Conservation (phyloP, 2,888 invertebrate species). For the Megastigmus dorsalis region DNA sequence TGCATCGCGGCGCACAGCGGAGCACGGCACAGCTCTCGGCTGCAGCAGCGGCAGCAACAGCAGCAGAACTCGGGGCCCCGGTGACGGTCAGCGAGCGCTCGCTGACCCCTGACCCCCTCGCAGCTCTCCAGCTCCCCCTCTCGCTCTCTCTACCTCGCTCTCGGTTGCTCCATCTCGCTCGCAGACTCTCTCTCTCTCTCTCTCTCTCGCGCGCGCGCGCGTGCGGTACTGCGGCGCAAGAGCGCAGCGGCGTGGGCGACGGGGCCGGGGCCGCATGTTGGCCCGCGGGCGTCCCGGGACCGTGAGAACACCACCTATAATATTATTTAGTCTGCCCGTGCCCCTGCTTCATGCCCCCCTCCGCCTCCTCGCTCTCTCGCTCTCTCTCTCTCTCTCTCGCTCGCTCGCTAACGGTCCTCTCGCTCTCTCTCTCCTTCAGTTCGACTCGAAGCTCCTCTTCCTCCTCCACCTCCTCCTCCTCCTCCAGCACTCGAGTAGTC, state of each 20-base stretch:
- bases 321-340: conserved; percentile 74
- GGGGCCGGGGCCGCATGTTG: conserved; percentile 70
- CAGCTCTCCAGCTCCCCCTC: conserved; percentile 2
- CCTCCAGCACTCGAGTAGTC: conserved; percentile 13
- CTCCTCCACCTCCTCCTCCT: conserved; percentile 29
- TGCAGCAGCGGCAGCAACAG: conserved; percentile 73
- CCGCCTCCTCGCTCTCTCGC: conserved; percentile 49
- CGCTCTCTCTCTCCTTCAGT: too few relatives aligned
- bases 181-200: conserved; percentile 54
- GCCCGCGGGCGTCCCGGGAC: conserved; percentile 74
- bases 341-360: conserved; percentile 35
- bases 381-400: conserved; percentile 50
- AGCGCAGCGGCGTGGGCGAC: conserved; percentile 71
- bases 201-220: conserved; percentile 16
- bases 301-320: conserved; percentile 75
- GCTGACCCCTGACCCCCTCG: conserved; percentile 72
- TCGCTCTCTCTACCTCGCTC: conserved; percentile 24
- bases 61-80: conserved; percentile 56
- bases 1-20: conserved; percentile 56
- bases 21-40: not conserved
- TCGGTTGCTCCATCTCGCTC: too few relatives aligned
- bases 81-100: conserved; percentile 74
- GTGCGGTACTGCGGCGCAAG: too few relatives aligned
- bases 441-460: too few relatives aligned
- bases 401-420: conserved; percentile 38